These are phyloP conservation scores for Caenorhabditis inopinata DNA, from an alignment of 1,140 invertebrate genomes.

Conservation along the genomic window DNA sequence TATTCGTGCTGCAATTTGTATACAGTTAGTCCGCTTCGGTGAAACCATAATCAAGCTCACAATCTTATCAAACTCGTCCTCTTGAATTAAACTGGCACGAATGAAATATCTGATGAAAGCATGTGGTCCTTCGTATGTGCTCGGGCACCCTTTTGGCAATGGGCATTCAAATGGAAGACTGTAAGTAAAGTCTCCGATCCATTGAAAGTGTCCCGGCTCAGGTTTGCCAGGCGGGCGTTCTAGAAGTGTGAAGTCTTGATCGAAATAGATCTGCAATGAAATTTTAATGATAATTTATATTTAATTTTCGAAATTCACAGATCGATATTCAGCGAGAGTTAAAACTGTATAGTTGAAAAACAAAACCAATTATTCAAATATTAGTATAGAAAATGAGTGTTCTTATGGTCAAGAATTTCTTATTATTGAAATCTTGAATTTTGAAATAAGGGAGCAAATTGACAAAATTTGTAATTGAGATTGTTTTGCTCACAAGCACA, in stretches of 20 bases:
- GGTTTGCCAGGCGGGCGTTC: slow-evolving; percentile 48
- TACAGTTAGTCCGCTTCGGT: background rate
- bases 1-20: slow-evolving; percentile 43
- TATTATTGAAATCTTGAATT: no score
- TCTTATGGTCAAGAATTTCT: no score
- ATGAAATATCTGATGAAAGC: slow-evolving; percentile 49
- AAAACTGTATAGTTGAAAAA: no score
- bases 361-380: no score
- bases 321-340: no score
- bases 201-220: slow-evolving; percentile 49
- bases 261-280: slow-evolving; percentile 50
- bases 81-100: slow-evolving; percentile 42
- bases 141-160: slow-evolving; percentile 49
- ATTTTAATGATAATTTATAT: background rate
- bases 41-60: background rate
- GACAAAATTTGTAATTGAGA: no score
- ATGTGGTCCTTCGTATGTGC: slow-evolving; percentile 46
- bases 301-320: background rate
- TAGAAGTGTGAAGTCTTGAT: slow-evolving; percentile 48
- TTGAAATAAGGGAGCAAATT: no score
- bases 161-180: slow-evolving; percentile 51
- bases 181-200: slow-evolving; percentile 48
- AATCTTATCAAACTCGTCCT: slow-evolving; percentile 36
- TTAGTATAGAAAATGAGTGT: no score
- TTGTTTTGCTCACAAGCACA: no score